Conservation (phyloP, 2,888 invertebrate genomes). For the Zele albiditarsus region DNA sequence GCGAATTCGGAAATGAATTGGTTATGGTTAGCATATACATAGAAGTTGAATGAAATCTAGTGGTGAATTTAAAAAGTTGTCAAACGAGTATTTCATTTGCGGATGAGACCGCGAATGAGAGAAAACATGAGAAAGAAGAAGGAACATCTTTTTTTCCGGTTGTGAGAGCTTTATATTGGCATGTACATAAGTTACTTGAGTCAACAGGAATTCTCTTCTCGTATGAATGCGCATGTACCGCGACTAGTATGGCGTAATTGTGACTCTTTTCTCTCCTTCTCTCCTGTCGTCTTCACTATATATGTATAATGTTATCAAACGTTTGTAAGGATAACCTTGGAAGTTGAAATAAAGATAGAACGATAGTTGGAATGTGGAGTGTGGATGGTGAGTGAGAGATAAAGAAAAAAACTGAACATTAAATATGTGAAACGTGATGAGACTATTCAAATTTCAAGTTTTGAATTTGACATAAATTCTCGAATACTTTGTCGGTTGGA, state of each 20-base stretch:
- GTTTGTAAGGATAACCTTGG: constrained; percentile 63
- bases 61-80: constrained; percentile 19
- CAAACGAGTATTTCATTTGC: constrained; percentile 26
- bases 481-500: constrained; percentile 8
- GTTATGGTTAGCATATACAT: neutral
- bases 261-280: constrained; percentile 5
- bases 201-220: constrained; percentile 30
- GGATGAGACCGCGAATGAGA: neutral
- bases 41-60: constrained; percentile 29
- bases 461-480: constrained; percentile 51
- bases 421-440: constrained; percentile 45
- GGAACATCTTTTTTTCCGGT: neutral
- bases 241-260: constrained; percentile 12
- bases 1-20: neutral
- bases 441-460: constrained; percentile 43
- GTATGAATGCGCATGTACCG: neutral
- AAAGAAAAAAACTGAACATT: constrained; percentile 24
- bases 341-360: constrained; percentile 21
- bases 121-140: neutral
- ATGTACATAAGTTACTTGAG: constrained; percentile 3
- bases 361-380: constrained; percentile 18
- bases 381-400: constrained; percentile 22
- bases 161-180: constrained; percentile 17
- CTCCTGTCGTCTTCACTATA: neutral
- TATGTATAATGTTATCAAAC: neutral